Conservation (phyloP, 2,113 vertebrate genomes). For the Acanthochromis polyacanthus region DNA sequence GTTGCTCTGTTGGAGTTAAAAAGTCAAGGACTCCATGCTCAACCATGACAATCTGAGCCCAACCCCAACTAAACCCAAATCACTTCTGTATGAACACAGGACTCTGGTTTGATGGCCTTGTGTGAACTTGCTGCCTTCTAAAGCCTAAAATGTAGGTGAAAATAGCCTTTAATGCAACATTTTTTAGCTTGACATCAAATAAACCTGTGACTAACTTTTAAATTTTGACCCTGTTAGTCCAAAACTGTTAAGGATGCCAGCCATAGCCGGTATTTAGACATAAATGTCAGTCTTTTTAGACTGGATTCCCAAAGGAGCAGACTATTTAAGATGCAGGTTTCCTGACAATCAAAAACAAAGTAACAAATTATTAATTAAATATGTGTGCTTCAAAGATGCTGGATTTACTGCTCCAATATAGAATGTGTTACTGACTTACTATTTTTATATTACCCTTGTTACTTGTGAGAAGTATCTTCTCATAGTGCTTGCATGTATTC, state of each 20-base stretch:
- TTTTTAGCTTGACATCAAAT: slow-evolving; percentile 12
- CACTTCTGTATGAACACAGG: slow-evolving; percentile 31
- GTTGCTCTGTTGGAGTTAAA: slow-evolving; percentile 22
- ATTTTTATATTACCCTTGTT: too few relatives aligned
- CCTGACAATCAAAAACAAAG: not conserved
- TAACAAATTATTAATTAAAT: slow-evolving; percentile 15
- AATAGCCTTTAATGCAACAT: slow-evolving; percentile 2
- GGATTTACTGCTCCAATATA: not conserved
- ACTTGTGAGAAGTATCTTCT: too few relatives aligned
- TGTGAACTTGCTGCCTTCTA: slow-evolving; percentile 15
- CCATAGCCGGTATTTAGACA: slow-evolving; percentile 12
- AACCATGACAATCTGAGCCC: slow-evolving; percentile 34
- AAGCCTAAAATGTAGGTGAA: slow-evolving; percentile 16
- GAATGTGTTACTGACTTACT: too few relatives aligned
- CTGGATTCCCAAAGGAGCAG: not conserved
- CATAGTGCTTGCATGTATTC: too few relatives aligned
- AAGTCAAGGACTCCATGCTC: slow-evolving; percentile 37
- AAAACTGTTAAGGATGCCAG: not conserved
- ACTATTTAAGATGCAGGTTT: not conserved
- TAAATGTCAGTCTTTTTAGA: slow-evolving; percentile 2
- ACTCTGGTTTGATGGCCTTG: slow-evolving; percentile 1
- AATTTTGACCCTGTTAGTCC: not conserved
- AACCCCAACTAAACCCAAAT: slow-evolving; percentile 27
- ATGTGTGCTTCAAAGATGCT: not conserved
- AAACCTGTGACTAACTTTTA: not conserved